Evolutionary conservation across 2,888 invertebrate species (phyloP).

Genomic region (Aromia moschata): DNA sequence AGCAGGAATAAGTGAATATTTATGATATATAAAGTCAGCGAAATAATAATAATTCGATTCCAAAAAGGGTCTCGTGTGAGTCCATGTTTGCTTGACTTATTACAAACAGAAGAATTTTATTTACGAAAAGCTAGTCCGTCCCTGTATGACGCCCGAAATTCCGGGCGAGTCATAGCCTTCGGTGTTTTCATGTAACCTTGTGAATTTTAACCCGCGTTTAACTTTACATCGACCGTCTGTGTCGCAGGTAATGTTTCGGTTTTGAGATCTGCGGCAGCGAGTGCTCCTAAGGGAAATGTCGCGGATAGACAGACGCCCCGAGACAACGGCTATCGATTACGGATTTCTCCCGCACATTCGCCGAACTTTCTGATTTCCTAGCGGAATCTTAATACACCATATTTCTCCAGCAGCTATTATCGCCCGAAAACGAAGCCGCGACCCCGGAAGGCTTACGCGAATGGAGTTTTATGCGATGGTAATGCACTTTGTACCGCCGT

Average conservation of each 20-base stretch:
- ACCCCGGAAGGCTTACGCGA: constrained; percentile 20
- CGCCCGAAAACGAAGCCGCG: constrained; percentile 17
- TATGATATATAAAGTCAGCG: too few species aligned
- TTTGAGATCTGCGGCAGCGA: constrained; percentile 48
- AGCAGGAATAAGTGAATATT: too few species aligned
- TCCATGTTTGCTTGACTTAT: too few species aligned
- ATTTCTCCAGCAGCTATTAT: constrained; percentile 22
- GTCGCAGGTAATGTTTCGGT: constrained; percentile 24
- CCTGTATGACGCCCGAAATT: too few species aligned
- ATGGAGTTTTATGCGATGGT: constrained; percentile 23
- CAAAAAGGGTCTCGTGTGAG: too few species aligned
- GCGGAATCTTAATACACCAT: constrained; percentile 29
- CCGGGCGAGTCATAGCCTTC: too few species aligned
- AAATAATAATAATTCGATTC: too few species aligned
- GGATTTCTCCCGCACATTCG: constrained; percentile 47
- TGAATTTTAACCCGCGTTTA: too few species aligned
- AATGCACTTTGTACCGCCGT: constrained; percentile 24
- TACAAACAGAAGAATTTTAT: too few species aligned
- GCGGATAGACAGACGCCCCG: constrained; percentile 40
- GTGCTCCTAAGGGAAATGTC: constrained; percentile 50
- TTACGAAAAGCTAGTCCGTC: too few species aligned
- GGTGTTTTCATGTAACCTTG: too few species aligned
- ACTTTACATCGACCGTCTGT: constrained; percentile 33
- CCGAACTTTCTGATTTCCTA: constrained; percentile 42
- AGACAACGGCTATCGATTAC: constrained; percentile 46